phyloP scores from a whole-genome alignment of 2,888 invertebrate genomes.

The Caenorhabditis panamensis region DNA sequence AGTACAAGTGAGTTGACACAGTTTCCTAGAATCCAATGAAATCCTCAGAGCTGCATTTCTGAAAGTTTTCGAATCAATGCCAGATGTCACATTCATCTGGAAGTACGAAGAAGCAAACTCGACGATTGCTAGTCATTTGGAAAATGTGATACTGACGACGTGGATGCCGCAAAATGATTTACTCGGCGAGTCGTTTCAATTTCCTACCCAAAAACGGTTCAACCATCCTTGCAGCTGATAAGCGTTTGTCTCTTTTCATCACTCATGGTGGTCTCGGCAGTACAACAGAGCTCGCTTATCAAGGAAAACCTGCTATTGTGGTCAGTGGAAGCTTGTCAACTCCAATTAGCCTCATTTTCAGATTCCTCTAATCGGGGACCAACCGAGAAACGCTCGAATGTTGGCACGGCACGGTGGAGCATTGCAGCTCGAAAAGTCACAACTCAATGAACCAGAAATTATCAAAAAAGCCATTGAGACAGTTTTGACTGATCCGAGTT shows the following conservation, averaged over 20 bases:
- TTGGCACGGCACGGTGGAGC: constrained; percentile 57
- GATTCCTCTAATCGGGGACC: constrained; percentile 63
- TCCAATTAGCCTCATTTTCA: no score
- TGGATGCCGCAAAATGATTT: constrained; percentile 66
- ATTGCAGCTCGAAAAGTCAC: constrained; percentile 30
- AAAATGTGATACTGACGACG: constrained; percentile 56
- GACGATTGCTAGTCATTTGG: constrained; percentile 44
- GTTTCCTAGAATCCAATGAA: no score
- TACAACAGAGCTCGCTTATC: constrained; percentile 58
- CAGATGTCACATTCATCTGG: constrained; percentile 63
- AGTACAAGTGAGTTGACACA: no score
- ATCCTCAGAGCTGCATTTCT: constrained; percentile 42
- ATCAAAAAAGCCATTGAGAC: constrained; percentile 45
- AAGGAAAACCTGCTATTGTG: constrained; percentile 61
- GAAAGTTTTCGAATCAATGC: constrained; percentile 53
- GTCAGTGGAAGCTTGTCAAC: no score
- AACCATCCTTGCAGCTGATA: constrained; percentile 60
- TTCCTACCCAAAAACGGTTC: no score
- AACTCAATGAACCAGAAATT: constrained; percentile 25
- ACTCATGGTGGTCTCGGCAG: constrained; percentile 66
- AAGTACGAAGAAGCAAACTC: constrained; percentile 62
- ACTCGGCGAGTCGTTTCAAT: constrained; percentile 27
- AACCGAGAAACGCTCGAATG: constrained; percentile 62
- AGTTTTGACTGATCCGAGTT: constrained; percentile 20
- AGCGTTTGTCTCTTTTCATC: constrained; percentile 54